phyloP scores from a whole-genome alignment of 2,113 vertebrate genomes.

The Ailuropoda melanoleuca region DNA sequence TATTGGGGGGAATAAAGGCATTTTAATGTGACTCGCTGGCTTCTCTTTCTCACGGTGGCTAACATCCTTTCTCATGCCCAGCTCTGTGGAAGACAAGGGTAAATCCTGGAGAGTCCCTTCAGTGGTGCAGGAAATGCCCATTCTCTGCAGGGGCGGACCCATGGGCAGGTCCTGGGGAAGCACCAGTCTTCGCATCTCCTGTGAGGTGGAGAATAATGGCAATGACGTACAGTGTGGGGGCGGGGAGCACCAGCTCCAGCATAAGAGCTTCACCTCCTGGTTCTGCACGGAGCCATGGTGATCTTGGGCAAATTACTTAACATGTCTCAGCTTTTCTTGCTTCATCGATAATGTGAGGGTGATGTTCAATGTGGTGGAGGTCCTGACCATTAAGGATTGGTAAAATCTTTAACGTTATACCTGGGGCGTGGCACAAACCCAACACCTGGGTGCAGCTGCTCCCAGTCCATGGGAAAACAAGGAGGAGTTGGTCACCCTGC shows the following conservation, averaged over 20 bases:
- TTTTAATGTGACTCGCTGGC: slow-evolving; percentile 39
- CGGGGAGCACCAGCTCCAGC: no score
- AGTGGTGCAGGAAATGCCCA: neutral
- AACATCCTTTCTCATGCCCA: slow-evolving; percentile 36
- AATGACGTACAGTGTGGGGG: neutral
- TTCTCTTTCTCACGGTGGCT: slow-evolving; percentile 57
- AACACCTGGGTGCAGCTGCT: accelerated
- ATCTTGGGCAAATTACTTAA: neutral
- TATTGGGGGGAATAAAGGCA: slow-evolving; percentile 62
- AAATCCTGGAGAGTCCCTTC: slow-evolving; percentile 41
- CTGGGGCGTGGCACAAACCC: neutral
- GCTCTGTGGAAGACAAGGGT: slow-evolving; percentile 41
- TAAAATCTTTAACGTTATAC: accelerated
- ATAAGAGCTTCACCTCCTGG: neutral
- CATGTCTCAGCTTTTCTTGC: neutral
- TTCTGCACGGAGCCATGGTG: neutral
- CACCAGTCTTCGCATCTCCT: slow-evolving; percentile 63
- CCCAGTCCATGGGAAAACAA: neutral
- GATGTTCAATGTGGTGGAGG: neutral
- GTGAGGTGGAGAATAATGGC: neutral
- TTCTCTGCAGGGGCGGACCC: slow-evolving; percentile 56
- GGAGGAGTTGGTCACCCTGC: neutral
- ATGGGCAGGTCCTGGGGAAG: slow-evolving; percentile 54
- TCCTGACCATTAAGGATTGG: neutral
- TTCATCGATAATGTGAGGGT: neutral